These are phyloP conservation scores for Latheticus oryzae DNA, from an alignment of 2,888 invertebrate genomes.

Conservation along the genomic window DNA sequence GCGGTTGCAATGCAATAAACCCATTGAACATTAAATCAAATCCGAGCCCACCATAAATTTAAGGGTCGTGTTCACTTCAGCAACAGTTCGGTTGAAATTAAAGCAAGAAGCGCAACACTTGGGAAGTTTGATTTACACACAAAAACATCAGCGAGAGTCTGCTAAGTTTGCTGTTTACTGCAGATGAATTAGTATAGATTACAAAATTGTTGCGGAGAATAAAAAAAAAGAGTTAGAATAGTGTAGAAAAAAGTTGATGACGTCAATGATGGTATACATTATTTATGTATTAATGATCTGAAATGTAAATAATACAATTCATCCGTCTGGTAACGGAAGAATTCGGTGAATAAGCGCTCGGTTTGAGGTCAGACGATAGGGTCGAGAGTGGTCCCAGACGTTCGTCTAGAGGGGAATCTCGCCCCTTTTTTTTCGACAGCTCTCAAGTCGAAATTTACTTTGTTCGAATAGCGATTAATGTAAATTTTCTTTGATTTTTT, in stretches of 20 bases:
- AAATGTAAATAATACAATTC: conserved; percentile 31
- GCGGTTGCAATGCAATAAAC: conserved; percentile 52
- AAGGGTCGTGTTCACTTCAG: conserved; percentile 54
- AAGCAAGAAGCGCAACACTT: conserved; percentile 52
- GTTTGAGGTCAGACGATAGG: conserved; percentile 8
- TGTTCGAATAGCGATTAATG: background rate
- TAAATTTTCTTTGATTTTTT: conserved; percentile 38
- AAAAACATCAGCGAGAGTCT: conserved; percentile 44
- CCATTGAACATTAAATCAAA: conserved; percentile 57
- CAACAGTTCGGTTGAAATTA: conserved; percentile 57
- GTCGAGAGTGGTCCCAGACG: background rate
- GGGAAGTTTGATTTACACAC: conserved; percentile 53
- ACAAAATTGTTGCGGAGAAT: too few relatives aligned
- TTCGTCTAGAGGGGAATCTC: conserved; percentile 8
- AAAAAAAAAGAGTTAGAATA: too few relatives aligned
- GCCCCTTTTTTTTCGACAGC: conserved; percentile 5
- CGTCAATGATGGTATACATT: conserved; percentile 32
- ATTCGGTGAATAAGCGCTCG: conserved; percentile 4
- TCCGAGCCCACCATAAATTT: conserved; percentile 38
- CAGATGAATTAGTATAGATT: too few relatives aligned
- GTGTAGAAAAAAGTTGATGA: too few relatives aligned
- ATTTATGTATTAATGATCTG: conserved; percentile 36
- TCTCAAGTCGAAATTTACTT: conserved; percentile 1
- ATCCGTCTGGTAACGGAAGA: conserved; percentile 17
- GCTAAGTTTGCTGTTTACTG: conserved; percentile 7